Evolutionary conservation across 1,140 invertebrate species (phyloP).

Genomic region (Bombus breviceps): DNA sequence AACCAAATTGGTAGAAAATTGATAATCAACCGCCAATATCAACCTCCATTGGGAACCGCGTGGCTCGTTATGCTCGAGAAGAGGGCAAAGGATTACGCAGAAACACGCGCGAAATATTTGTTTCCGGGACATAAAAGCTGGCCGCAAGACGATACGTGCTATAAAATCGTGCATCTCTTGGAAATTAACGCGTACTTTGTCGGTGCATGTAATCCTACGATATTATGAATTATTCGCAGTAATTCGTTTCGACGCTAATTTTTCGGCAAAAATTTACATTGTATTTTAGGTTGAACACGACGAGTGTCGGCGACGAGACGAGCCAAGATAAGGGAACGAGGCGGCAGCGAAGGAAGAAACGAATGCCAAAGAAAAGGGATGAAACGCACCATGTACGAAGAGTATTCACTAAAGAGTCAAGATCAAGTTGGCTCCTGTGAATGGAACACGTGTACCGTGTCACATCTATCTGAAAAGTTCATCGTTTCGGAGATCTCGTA

Average conservation of each 20-base stretch:
- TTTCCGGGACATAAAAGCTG: not conserved
- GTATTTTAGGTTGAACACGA: not conserved
- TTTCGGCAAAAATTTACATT: constrained; percentile 9
- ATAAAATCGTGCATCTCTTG: not conserved
- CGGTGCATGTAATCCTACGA: not conserved
- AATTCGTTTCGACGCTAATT: not conserved
- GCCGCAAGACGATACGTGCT: not conserved
- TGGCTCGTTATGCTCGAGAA: constrained; percentile 39
- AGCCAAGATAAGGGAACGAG: not conserved
- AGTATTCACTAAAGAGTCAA: constrained; percentile 21
- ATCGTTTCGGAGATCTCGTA: constrained; percentile 54
- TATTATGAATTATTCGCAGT: not conserved
- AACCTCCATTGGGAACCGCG: constrained; percentile 67
- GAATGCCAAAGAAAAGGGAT: constrained; percentile 38
- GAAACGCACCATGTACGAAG: constrained; percentile 25
- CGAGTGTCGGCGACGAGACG: not conserved
- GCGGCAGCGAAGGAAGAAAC: not conserved
- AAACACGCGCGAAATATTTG: constrained; percentile 52
- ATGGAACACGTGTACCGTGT: constrained; percentile 69
- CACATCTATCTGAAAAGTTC: constrained; percentile 69
- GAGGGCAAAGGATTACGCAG: constrained; percentile 41
- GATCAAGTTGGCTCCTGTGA: constrained; percentile 40
- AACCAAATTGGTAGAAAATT: constrained; percentile 83
- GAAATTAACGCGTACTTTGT: not conserved
- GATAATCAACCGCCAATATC: constrained; percentile 81